Evolutionary conservation across 2,888 invertebrate species (phyloP).

Genomic region (Apocheima hispidaria): DNA sequence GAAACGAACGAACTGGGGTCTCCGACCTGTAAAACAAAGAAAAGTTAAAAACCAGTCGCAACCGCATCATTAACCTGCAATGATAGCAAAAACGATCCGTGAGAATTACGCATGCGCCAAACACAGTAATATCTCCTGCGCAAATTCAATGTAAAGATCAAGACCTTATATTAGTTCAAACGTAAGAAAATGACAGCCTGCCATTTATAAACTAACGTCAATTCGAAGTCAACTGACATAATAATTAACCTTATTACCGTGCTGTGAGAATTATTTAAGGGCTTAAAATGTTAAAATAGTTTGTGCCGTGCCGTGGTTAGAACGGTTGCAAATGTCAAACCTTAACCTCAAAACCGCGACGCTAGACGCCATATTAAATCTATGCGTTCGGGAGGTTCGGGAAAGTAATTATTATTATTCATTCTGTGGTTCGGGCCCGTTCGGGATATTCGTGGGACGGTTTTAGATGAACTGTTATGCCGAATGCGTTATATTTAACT

Average conservation of each 20-base stretch:
- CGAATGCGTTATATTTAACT: conserved; percentile 21
- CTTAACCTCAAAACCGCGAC: conserved; percentile 85
- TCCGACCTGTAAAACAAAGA: conserved; percentile 51
- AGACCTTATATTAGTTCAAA: conserved; percentile 69
- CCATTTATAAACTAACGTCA: conserved; percentile 60
- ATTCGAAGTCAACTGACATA: conserved; percentile 38
- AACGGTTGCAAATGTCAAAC: conserved; percentile 82
- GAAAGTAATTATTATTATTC: too few species aligned
- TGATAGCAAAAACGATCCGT: conserved; percentile 66
- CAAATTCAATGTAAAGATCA: conserved; percentile 83
- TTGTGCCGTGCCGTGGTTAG: conserved; percentile 62
- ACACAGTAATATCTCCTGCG: conserved; percentile 59
- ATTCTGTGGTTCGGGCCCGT: conserved; percentile 61
- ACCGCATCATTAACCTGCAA: conserved; percentile 62
- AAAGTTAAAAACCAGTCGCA: conserved; percentile 53
- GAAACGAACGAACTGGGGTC: conserved; percentile 44
- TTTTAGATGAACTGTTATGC: conserved; percentile 55
- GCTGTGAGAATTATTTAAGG: conserved; percentile 47
- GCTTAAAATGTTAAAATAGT: conserved; percentile 33
- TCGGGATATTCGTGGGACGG: conserved; percentile 61
- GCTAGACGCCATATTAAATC: conserved; percentile 74
- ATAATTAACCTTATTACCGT: conserved; percentile 59
- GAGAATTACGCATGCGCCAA: conserved; percentile 68
- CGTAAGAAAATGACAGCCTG: conserved; percentile 65
- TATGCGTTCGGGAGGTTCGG: too few species aligned